Base-by-base conservation (phyloP, 2,113 vertebrate species). In the Vulpes lagopus region DNA sequence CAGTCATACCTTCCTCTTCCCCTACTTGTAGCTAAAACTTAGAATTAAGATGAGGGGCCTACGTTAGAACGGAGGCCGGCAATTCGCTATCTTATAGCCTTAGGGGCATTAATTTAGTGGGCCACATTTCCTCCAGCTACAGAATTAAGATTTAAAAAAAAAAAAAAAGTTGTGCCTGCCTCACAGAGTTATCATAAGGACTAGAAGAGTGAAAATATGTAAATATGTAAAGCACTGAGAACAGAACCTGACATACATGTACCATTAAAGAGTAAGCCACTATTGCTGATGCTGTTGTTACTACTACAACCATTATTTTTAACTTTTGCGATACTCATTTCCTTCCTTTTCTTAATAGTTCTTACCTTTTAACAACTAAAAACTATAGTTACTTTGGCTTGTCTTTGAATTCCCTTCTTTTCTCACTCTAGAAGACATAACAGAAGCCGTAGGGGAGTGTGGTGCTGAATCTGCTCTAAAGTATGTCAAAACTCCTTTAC, bases 301-400 rank as follows among this genome's bases (percentile, higher is more conserved):
- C 57, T 51, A 89, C 35, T 55, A 79, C 16, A 92, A 69, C 20
- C 60, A 93, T 55, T 83, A 93, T 23, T 78, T 78, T 65, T 95
- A n/a, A 97, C 53, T 87, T 90, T 59, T n/a, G 3, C 27, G 83
- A 84, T 49, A 89, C 14, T 85, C 64, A 93, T 51, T 94, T 78
- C 76, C 81, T 95, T 71, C 60, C 35, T 92, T 67, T 90, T 73
- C 81, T 92, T 69, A 35, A 92, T 23, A 85, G 60, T 51, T 73
- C 86, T 76, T 91, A 78, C 16, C 59, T 76, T 97, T 59, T 38
- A 94, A 73, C 38, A 91, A 95, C 60, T 80, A 43, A 74, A 95
- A 80, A 49, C 53, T 43, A 74, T 23, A 69, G 71, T 81, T 59
- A 86, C 57, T 90, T 74, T 81, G 38, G 43, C 32, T 43, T 80